Conservation (phyloP, 2,797 vertebrate species). For the Fistularia tabacaria region DNA sequence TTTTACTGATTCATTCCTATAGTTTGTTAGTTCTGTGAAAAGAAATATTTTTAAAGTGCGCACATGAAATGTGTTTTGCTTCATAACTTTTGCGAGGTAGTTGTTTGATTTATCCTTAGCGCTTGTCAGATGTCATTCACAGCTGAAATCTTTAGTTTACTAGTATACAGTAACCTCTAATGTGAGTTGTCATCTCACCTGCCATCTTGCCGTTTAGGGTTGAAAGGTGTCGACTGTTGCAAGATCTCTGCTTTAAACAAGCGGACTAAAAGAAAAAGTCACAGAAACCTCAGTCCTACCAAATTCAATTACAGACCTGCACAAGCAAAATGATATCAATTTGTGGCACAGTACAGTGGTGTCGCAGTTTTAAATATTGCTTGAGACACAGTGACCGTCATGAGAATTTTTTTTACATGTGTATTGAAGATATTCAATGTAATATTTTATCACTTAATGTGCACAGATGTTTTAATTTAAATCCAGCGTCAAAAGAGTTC, state of each 20-base stretch:
- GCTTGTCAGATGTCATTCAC: slow-evolving; percentile 8
- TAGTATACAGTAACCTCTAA: slow-evolving; percentile 28
- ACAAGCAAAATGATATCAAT: slow-evolving; percentile 33
- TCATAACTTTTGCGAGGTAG: too few relatives aligned
- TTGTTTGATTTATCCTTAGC: not conserved
- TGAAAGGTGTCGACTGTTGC: slow-evolving; percentile 52
- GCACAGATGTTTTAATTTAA: too few relatives aligned
- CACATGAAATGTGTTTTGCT: too few relatives aligned
- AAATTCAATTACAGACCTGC: slow-evolving; percentile 54
- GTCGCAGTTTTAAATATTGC: too few relatives aligned
- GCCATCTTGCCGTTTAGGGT: slow-evolving; percentile 50
- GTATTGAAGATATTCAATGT: too few relatives aligned
- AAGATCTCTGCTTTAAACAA: slow-evolving; percentile 58
- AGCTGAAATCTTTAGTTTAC: slow-evolving; percentile 8
- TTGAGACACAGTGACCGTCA: too few relatives aligned
- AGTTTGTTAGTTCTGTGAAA: too few relatives aligned
- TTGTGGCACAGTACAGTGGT: not conserved
- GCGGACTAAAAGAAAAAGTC: slow-evolving; percentile 56
- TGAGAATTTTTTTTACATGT: too few relatives aligned
- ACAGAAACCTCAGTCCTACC: slow-evolving; percentile 39
- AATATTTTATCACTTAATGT: too few relatives aligned
- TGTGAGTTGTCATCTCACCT: slow-evolving; percentile 39
- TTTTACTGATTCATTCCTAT: too few relatives aligned
- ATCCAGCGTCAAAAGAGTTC: too few relatives aligned
- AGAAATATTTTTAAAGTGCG: too few relatives aligned